These are phyloP conservation scores for Chiloscyllium punctatum DNA, from an alignment of 2,797 vertebrate species.

Conservation along the genomic window DNA sequence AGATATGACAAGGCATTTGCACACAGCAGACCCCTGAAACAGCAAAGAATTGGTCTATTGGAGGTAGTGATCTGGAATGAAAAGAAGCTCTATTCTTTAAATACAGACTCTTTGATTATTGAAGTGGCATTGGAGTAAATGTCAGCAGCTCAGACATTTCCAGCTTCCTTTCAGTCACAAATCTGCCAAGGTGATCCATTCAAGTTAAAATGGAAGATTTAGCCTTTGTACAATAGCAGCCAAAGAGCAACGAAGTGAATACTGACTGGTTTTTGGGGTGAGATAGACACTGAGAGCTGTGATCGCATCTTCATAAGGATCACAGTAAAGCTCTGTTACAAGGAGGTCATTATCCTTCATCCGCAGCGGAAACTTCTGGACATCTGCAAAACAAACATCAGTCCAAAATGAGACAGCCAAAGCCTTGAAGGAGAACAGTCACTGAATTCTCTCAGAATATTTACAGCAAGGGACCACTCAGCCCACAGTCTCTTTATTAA, in stretches of 20 bases:
- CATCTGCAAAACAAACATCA: constrained; percentile 62
- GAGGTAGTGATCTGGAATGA: not conserved
- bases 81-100: not conserved
- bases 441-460: not conserved
- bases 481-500: not conserved
- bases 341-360: constrained; percentile 97
- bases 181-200: not conserved
- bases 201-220: not conserved
- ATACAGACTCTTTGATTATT: not conserved
- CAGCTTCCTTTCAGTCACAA: not conserved
- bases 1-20: not conserved
- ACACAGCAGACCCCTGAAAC: not conserved
- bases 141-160: not conserved
- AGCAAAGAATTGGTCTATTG: not conserved
- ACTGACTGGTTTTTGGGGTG: constrained; percentile 73
- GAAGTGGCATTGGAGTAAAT: not conserved
- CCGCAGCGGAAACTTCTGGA: constrained; percentile 93
- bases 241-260: too few relatives aligned
- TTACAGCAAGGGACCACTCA: not conserved
- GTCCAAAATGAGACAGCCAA: too few relatives aligned
- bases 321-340: constrained; percentile 91
- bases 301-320: constrained; percentile 92
- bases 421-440: not conserved
- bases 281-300: constrained; percentile 94
- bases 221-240: too few relatives aligned